phyloP scores from a whole-genome alignment of 2,888 invertebrate genomes.

The Bellardia pandia region DNA sequence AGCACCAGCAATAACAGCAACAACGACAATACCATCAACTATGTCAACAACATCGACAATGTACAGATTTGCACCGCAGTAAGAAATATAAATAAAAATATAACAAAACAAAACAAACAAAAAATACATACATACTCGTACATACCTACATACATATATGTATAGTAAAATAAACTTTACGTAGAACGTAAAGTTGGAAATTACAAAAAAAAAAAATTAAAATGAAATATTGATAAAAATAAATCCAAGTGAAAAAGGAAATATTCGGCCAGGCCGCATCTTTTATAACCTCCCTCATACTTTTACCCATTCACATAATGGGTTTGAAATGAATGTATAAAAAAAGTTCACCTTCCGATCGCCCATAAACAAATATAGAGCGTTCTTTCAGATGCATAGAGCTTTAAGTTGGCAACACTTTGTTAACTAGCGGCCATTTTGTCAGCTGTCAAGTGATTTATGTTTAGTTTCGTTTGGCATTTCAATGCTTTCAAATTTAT shows the following conservation, averaged over 20 bases:
- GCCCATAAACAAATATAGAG: too few relatives aligned
- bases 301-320: neutral
- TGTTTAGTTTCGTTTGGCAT: too few relatives aligned
- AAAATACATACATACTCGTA: neutral
- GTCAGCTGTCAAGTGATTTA: too few relatives aligned
- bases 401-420: too few relatives aligned
- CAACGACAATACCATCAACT: constrained; percentile 58
- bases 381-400: too few relatives aligned
- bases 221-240: constrained; percentile 19
- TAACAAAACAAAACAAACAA: constrained; percentile 5
- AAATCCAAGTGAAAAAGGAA: constrained; percentile 17
- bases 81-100: constrained; percentile 22
- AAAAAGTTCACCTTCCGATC: too few relatives aligned
- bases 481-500: too few relatives aligned
- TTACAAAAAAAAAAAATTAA: constrained; percentile 32
- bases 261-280: constrained; percentile 19
- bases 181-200: constrained; percentile 66
- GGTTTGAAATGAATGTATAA: neutral
- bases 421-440: too few relatives aligned
- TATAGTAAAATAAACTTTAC: constrained; percentile 58
- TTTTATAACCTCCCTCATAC: constrained; percentile 33
- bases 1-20: constrained; percentile 46
- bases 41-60: constrained; percentile 54
- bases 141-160: too few relatives aligned
- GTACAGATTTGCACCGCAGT: constrained; percentile 68